Percentiles rank a stretch among this genome's conserved stretches.
Conservation (phyloP, 1,140 invertebrate species). For the Lepidurus packardi region DNA sequence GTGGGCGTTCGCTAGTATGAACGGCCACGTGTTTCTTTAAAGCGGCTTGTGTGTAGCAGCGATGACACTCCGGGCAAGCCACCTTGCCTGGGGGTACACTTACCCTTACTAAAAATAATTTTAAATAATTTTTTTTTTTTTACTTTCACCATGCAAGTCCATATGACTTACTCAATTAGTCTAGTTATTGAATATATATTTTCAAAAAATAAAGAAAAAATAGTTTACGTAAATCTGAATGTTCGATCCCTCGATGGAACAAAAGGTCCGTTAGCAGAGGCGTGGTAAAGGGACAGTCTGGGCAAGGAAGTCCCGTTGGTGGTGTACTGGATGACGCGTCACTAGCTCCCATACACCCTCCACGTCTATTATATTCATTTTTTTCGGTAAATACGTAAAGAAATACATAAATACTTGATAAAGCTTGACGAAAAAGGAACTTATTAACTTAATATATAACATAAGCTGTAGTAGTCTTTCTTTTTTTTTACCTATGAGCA, state of each 20-base stretch:
- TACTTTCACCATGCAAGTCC: too few species aligned
- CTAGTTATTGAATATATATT: too few species aligned
- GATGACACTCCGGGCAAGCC: conserved; percentile 28
- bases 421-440: not conserved
- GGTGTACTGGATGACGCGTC: conserved; percentile 2
- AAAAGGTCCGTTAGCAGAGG: conserved; percentile 22
- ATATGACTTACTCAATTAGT: too few species aligned
- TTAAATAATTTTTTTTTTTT: not conserved
- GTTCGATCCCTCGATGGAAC: conserved; percentile 30
- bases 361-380: conserved; percentile 11
- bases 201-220: not conserved
- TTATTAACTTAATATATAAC: not conserved
- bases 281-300: conserved; percentile 24
- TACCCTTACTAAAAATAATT: not conserved
- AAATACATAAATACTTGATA: not conserved
- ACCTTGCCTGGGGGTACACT: conserved; percentile 21
- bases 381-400: not conserved
- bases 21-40: conserved; percentile 41
- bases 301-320: conserved; percentile 22
- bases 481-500: conserved; percentile 48
- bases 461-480: too few species aligned
- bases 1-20: conserved; percentile 46
- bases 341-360: conserved; percentile 19
- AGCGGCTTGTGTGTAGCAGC: conserved; percentile 36
- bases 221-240: not conserved